phyloP scores from a whole-genome alignment of 2,797 vertebrate species.

The Sphenopsis melanotis region DNA sequence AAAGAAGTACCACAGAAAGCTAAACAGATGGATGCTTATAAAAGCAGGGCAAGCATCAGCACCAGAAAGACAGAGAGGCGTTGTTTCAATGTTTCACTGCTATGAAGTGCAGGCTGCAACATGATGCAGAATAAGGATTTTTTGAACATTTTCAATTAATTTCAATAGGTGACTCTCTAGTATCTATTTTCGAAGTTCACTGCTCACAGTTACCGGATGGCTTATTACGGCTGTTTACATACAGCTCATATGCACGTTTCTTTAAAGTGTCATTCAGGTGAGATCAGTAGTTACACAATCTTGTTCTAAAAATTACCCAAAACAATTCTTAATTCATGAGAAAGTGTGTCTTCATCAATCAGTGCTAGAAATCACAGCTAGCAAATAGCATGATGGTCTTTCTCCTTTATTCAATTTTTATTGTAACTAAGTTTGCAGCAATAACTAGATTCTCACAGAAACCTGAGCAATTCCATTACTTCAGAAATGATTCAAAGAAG shows the following conservation, averaged over 20 bases:
- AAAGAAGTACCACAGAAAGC: background rate
- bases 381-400: background rate
- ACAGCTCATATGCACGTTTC: accelerated
- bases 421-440: background rate
- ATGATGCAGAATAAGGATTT: background rate
- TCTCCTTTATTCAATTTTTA: background rate
- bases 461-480: background rate
- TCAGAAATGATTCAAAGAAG: background rate
- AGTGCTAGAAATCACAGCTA: background rate
- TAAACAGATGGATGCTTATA: background rate
- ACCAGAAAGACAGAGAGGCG: background rate
- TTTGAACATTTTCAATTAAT: background rate
- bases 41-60: background rate
- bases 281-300: background rate
- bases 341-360: background rate
- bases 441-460: background rate
- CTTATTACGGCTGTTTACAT: background rate
- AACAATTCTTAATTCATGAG: background rate
- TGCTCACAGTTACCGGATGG: background rate
- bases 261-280: background rate
- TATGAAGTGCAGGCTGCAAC: background rate
- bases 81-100: background rate
- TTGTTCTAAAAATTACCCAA: background rate
- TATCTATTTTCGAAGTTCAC: background rate
- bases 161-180: background rate